Conservation (phyloP, 1,140 invertebrate species). For the Brachionus sp. region DNA sequence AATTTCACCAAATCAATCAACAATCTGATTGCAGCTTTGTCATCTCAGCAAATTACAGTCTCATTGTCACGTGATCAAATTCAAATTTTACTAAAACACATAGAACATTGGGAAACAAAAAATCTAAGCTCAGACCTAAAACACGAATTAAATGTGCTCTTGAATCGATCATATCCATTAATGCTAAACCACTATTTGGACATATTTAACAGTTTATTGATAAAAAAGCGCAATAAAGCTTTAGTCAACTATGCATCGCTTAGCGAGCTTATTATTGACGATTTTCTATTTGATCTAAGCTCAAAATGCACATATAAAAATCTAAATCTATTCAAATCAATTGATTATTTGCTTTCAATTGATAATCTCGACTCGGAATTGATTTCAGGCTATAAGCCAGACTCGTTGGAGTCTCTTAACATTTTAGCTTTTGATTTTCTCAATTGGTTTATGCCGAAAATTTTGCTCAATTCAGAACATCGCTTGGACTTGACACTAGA, state of each 20-base stretch:
- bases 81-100: background rate
- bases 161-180: background rate
- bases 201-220: background rate
- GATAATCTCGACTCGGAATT: background rate
- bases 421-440: background rate
- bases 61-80: background rate
- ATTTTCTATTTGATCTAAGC: background rate
- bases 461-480: background rate
- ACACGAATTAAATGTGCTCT: background rate
- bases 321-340: background rate
- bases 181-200: background rate
- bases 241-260: background rate
- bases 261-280: background rate
- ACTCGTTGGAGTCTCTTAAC: background rate
- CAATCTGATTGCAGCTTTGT: background rate
- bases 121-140: background rate
- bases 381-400: background rate
- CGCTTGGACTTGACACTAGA: background rate
- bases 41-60: background rate
- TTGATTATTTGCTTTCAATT: background rate
- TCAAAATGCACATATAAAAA: background rate
- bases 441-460: background rate
- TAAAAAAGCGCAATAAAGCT: background rate
- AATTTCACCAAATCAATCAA: background rate
- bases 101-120: background rate